A percentile compares a stretch with the other conserved stretches of the same genome.
phyloP scores from a whole-genome alignment of 1,140 invertebrate species.

The Monochamus saltuarius region DNA sequence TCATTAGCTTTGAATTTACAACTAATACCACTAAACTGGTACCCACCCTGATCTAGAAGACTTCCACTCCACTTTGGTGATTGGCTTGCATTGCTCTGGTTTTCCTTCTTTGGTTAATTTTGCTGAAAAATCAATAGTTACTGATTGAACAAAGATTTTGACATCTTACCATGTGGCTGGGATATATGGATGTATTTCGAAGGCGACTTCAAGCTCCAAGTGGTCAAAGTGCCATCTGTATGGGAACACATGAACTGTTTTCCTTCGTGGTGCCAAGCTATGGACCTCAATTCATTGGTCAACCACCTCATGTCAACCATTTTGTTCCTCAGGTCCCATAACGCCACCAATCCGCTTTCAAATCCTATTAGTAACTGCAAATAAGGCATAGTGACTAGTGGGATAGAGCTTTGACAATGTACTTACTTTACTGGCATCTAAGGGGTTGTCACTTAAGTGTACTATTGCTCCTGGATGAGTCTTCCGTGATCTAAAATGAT shows the following conservation, averaged over 20 bases:
- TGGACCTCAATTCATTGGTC: constrained; percentile 77
- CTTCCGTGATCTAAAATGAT: constrained; percentile 80
- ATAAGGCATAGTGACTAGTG: not conserved
- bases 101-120: constrained; percentile 87
- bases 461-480: constrained; percentile 94
- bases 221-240: constrained; percentile 90
- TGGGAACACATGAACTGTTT: constrained; percentile 98
- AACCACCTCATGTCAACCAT: constrained; percentile 81
- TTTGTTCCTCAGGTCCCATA: constrained; percentile 92
- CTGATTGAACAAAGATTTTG: constrained; percentile 1
- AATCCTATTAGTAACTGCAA: constrained; percentile 93
- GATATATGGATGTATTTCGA: constrained; percentile 77
- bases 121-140: constrained; percentile 59
- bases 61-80: constrained; percentile 95
- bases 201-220: constrained; percentile 80
- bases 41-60: constrained; percentile 82
- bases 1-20: constrained; percentile 10
- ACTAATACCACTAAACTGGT: not conserved
- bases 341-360: constrained; percentile 89
- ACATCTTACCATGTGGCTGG: constrained; percentile 84
- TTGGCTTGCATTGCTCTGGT: constrained; percentile 85
- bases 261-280: constrained; percentile 96
- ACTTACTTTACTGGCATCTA: constrained; percentile 90
- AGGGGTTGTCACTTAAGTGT: constrained; percentile 93
- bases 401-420: constrained; percentile 3